Base-by-base conservation (phyloP, 1,140 invertebrate species). In the Octopus bimaculoides region DNA sequence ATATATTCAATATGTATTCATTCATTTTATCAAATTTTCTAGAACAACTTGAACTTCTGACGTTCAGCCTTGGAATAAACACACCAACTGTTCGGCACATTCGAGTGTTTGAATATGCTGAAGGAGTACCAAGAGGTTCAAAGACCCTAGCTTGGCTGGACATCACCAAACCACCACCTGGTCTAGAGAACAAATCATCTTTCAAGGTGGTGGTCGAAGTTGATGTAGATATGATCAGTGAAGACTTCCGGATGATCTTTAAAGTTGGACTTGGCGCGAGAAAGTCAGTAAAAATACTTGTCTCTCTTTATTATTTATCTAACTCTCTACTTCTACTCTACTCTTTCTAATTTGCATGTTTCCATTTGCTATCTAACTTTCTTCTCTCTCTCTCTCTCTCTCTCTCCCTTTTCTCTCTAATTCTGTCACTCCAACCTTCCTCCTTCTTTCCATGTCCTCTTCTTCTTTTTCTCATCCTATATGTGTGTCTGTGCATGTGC, bases 161-260 rank as follows among this genome's bases (percentile, higher is more conserved):
- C 75, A 81, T 88, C 55, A 82, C 79, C 56, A 80, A 83, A 6
- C 87, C 88, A n/a, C 88, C 88, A 5, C 82, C 80, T 53, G 87
- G 86, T 14, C 84, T 88, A 54, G 82, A 86, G 77, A 86, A 85
- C 61, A 83, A 86, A 82, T 85, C 85, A 10, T 84, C 85, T 0
- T 89, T 90, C 81, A 90, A 91, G 83, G 82, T 92, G 10, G 91
- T 91, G 8, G 81, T 92, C 52, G 91, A 92, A 84, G 89, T 90
- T 26, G 91, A 92, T 54, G 80, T 92, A 0, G 89, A 88, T 5
- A 85, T 92, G 41, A 87, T 90, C 71, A 91, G 90, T 81, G 91
- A 92, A 53, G 91, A 92, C 80, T 92, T 92, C 83, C 87, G 89
- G 52, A 92, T 92, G 91, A 88, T 92, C 52, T 90, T 92, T 76